Evolutionary conservation across 2,797 vertebrate genomes (phyloP).

Genomic region (Cephalopachus bancanus): DNA sequence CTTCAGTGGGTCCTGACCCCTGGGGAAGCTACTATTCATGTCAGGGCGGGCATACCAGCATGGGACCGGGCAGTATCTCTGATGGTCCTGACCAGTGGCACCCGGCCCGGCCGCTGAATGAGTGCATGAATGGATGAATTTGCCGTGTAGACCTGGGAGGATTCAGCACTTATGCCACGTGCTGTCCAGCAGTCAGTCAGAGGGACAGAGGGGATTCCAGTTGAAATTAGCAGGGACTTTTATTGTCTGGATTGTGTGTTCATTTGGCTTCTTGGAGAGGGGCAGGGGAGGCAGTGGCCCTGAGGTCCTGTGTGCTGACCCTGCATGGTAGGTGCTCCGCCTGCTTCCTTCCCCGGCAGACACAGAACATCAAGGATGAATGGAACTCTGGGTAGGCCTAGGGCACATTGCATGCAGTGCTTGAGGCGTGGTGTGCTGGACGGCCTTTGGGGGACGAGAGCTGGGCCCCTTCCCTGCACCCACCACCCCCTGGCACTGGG

Average conservation of each 20-base stretch:
- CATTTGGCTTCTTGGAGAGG: background rate
- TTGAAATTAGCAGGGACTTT: slow-evolving; percentile 51
- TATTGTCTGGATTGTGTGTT: background rate
- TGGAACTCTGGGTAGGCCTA: background rate
- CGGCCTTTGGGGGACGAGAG: background rate
- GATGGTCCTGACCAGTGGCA: background rate
- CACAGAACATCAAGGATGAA: background rate
- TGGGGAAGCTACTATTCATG: background rate
- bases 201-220: slow-evolving; percentile 69
- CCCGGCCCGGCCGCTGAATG: background rate
- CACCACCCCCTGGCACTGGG: rapidly evolving
- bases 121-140: background rate
- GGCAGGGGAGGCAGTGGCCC: rapidly evolving
- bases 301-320: background rate
- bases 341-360: background rate
- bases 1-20: too few species aligned
- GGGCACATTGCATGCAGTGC: too few species aligned
- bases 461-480: rapidly evolving
- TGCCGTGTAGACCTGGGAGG: rapidly evolving
- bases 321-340: rapidly evolving
- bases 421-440: too few species aligned
- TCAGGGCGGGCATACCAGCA: background rate
- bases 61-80: background rate
- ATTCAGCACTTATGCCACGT: background rate
- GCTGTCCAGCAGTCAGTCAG: slow-evolving; percentile 80